These are phyloP conservation scores for Scaptomyza parva DNA, from an alignment of 2,888 invertebrate species.

Conservation along the genomic window DNA sequence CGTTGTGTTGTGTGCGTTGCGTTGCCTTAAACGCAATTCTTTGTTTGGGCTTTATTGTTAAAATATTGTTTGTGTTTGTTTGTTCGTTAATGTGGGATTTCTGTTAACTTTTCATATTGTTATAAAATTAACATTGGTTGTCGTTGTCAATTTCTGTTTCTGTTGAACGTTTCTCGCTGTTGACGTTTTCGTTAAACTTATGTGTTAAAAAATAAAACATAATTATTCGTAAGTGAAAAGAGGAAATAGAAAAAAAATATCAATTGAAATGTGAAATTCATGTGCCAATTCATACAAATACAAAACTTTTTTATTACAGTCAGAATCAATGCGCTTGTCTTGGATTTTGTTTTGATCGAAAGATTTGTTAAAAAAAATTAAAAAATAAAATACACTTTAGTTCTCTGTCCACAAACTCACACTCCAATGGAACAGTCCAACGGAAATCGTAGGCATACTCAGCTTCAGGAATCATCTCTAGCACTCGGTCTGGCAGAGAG, in stretches of 20 bases:
- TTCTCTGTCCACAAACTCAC: slow-evolving; percentile 5
- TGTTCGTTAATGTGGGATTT: slow-evolving; percentile 70
- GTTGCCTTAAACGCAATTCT: slow-evolving; percentile 16
- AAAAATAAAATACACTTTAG: neutral
- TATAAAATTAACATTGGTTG: slow-evolving; percentile 50
- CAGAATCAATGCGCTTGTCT: slow-evolving; percentile 50
- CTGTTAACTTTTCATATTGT: slow-evolving; percentile 50
- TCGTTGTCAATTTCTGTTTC: slow-evolving; percentile 40
- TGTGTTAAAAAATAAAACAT: slow-evolving; percentile 1
- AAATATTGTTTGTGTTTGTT: slow-evolving; percentile 56
- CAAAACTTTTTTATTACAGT: slow-evolving; percentile 43
- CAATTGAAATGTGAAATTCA: neutral
- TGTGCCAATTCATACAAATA: no score
- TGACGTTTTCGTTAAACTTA: slow-evolving; percentile 11
- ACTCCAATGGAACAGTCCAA: slow-evolving; percentile 65
- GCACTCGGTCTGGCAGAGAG: slow-evolving; percentile 35
- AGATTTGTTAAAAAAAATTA: slow-evolving; percentile 6
- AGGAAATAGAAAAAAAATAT: neutral
- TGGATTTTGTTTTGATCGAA: slow-evolving; percentile 64
- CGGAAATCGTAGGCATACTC: slow-evolving; percentile 51
- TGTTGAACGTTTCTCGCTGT: slow-evolving; percentile 41
- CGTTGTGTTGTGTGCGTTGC: slow-evolving; percentile 43
- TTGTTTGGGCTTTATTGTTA: slow-evolving; percentile 52
- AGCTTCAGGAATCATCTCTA: slow-evolving; percentile 23
- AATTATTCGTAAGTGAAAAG: slow-evolving; percentile 35